Percentiles rank a stretch among this genome's conserved stretches.
Conservation (phyloP, 2,888 invertebrate species). For the Patella depressa region DNA sequence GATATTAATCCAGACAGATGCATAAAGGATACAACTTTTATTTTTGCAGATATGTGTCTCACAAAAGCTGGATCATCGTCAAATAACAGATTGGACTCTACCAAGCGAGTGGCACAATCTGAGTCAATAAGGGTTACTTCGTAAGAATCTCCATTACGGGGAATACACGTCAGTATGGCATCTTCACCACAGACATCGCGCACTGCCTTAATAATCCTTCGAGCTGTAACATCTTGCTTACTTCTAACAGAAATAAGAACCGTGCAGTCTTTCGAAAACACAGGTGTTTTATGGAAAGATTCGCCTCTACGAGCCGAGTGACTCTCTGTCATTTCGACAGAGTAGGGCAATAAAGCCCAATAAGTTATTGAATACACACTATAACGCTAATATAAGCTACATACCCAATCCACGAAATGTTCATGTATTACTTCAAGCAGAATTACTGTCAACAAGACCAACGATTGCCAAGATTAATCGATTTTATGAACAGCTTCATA, state of each 20-base stretch:
- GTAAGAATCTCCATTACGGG: background rate
- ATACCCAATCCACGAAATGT: no score
- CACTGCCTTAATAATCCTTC: background rate
- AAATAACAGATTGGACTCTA: background rate
- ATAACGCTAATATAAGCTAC: no score
- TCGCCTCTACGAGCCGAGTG: no score
- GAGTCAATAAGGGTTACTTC: background rate
- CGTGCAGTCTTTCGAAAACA: background rate
- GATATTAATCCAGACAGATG: background rate
- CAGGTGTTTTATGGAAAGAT: background rate
- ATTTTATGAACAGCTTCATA: no score
- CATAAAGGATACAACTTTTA: background rate
- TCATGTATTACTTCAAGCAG: no score
- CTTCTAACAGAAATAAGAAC: background rate
- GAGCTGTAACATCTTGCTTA: background rate
- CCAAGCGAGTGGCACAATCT: background rate
- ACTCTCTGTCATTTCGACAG: no score
- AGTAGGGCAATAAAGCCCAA: no score
- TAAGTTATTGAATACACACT: no score
- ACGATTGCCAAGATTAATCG: no score
- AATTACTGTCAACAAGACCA: no score
- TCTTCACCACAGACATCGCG: conserved; percentile 1
- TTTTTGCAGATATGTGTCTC: background rate
- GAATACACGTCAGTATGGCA: background rate
- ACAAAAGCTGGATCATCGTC: background rate